These are phyloP conservation scores for Malthinus flaveolus DNA, from an alignment of 2,888 invertebrate species.

Conservation along the genomic window DNA sequence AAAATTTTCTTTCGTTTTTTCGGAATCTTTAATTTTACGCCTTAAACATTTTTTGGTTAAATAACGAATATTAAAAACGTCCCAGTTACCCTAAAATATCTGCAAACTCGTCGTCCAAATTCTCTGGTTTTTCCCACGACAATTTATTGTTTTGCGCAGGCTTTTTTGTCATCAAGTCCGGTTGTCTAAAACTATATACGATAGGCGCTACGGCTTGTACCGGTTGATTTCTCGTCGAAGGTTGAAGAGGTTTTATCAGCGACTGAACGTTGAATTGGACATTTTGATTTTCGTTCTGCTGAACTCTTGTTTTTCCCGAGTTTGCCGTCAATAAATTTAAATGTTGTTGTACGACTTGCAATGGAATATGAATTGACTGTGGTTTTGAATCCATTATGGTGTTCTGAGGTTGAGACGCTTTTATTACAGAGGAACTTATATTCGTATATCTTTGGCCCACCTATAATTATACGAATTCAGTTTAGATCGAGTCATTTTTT, in stretches of 20 bases:
- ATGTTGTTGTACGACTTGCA: conserved; percentile 13
- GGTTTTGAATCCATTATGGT: conserved; percentile 5
- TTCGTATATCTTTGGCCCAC: conserved; percentile 49
- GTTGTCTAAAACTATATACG: conserved; percentile 52
- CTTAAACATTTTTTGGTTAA: conserved; percentile 27
- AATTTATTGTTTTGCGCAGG: conserved; percentile 27
- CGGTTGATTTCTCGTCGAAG: conserved; percentile 46
- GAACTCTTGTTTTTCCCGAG: conserved; percentile 12
- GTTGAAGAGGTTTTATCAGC: conserved; percentile 49
- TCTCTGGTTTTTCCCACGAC: conserved; percentile 47
- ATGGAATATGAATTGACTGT: conserved; percentile 18
- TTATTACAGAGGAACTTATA: not conserved
- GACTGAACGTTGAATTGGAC: conserved; percentile 16
- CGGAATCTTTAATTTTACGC: conserved; percentile 46
- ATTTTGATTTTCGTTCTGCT: conserved; percentile 19
- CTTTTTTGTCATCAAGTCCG: conserved; percentile 47
- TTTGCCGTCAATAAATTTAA: conserved; percentile 16
- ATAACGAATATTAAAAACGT: not conserved
- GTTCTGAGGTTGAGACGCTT: not conserved
- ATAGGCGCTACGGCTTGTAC: conserved; percentile 51
- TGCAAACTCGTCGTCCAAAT: conserved; percentile 63
- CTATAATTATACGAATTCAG: conserved; percentile 35
- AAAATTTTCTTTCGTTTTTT: conserved; percentile 53
- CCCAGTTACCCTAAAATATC: conserved; percentile 70
- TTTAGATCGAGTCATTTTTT: too few relatives aligned